These are phyloP conservation scores for Tuberolachnus salignus DNA, from an alignment of 2,888 invertebrate genomes.

Conservation along the genomic window DNA sequence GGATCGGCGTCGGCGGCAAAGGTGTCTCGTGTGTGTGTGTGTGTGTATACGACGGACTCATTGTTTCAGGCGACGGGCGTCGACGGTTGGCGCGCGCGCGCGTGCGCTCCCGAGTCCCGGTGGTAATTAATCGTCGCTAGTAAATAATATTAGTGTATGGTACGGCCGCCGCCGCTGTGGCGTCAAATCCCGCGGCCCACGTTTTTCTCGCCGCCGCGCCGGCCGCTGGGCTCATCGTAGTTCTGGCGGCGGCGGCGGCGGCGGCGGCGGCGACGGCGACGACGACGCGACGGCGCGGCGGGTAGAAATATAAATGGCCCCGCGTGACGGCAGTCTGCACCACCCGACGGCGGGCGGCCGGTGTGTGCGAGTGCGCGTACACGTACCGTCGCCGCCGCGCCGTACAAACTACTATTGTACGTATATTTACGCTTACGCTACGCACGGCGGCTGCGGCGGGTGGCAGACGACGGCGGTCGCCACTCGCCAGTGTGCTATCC, in stretches of 20 bases:
- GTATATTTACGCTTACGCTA: conserved; percentile 6
- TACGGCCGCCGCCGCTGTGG: conserved; percentile 30
- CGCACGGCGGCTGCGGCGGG: background rate
- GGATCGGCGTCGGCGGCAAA: conserved; percentile 45
- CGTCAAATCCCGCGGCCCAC: conserved; percentile 51
- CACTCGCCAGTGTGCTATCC: conserved; percentile 38
- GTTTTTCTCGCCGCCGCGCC: conserved; percentile 36
- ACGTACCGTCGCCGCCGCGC: conserved; percentile 1
- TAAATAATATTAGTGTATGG: conserved; percentile 38
- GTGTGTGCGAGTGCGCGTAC: conserved; percentile 49
- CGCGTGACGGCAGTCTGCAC: conserved; percentile 49
- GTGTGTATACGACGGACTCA: conserved; percentile 61
- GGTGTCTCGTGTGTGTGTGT: conserved; percentile 61
- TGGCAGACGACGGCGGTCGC: conserved; percentile 1
- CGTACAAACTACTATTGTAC: background rate
- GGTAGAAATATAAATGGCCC: conserved; percentile 49
- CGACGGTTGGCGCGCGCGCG: conserved; percentile 14
- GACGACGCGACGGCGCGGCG: conserved; percentile 7
- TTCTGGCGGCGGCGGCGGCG: conserved; percentile 6
- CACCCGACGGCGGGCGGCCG: conserved; percentile 23
- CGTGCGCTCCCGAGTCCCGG: conserved; percentile 19
- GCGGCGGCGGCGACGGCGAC: background rate
- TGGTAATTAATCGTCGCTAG: conserved; percentile 49
- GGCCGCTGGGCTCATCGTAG: conserved; percentile 31
- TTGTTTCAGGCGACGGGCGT: conserved; percentile 60